Evolutionary conservation across 1,140 invertebrate species (phyloP).

Genomic region (Meloidogyne floridensis): DNA sequence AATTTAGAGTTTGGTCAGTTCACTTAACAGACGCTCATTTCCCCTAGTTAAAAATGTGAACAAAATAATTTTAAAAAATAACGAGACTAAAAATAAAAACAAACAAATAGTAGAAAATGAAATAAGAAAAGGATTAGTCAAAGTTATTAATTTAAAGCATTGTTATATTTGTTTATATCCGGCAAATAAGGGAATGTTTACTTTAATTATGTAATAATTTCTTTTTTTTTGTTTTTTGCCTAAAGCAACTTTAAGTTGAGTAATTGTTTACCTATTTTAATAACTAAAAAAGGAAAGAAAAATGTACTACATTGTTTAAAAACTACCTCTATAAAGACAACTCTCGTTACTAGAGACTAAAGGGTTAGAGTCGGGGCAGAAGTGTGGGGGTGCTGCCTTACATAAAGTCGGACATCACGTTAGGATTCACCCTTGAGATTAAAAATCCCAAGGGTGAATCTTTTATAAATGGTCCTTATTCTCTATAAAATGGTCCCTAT

Average conservation of each 20-base stretch:
- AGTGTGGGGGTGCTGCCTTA: no score
- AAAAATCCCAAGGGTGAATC: no score
- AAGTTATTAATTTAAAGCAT: slow-evolving; percentile 4
- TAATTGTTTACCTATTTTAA: no score
- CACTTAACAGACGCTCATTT: not conserved
- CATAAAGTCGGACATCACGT: no score
- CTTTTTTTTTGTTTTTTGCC: not conserved
- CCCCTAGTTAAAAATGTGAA: not conserved
- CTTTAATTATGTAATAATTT: not conserved
- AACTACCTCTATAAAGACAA: no score
- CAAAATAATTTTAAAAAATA: not conserved
- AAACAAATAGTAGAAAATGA: not conserved
- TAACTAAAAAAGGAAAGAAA: no score
- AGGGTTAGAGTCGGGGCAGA: no score
- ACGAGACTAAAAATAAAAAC: not conserved
- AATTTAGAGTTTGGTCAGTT: not conserved
- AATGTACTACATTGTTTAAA: no score
- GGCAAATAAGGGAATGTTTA: not conserved
- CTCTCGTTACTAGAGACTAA: no score
- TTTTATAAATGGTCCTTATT: no score
- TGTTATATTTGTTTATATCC: not conserved
- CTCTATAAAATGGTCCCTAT: no score
- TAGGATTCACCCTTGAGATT: no score
- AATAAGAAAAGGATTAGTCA: not conserved
- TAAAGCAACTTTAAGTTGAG: not conserved